Evolutionary conservation across 2,888 invertebrate genomes (phyloP).

Genomic region (Eledona agricola): DNA sequence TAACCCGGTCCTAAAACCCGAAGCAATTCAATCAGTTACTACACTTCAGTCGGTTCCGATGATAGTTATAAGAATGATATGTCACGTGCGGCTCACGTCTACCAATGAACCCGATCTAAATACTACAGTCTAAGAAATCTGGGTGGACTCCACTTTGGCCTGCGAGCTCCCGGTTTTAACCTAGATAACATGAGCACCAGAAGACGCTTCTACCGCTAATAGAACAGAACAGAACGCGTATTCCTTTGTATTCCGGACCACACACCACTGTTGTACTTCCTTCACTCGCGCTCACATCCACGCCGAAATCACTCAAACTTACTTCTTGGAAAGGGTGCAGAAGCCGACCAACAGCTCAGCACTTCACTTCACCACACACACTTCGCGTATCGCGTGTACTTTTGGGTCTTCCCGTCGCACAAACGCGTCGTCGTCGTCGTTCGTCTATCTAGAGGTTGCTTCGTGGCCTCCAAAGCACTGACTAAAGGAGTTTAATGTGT

Average conservation of each 20-base stretch:
- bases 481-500: slow-evolving; percentile 59
- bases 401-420: slow-evolving; percentile 58
- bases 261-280: slow-evolving; percentile 38
- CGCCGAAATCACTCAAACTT: slow-evolving; percentile 50
- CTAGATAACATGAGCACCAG: slow-evolving; percentile 27
- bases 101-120: slow-evolving; percentile 19
- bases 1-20: slow-evolving; percentile 57
- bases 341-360: slow-evolving; percentile 51
- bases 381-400: slow-evolving; percentile 53
- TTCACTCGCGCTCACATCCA: slow-evolving; percentile 44
- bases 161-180: slow-evolving; percentile 29
- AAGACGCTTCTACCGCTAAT: slow-evolving; percentile 1
- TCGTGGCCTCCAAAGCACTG: slow-evolving; percentile 63
- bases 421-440: slow-evolving; percentile 62
- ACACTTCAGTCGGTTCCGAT: slow-evolving; percentile 8
- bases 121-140: slow-evolving; percentile 19
- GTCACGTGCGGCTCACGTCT: slow-evolving; percentile 23
- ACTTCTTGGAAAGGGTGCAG: slow-evolving; percentile 55
- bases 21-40: slow-evolving; percentile 24
- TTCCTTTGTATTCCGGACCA: slow-evolving; percentile 35
- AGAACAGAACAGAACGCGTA: slow-evolving; percentile 22
- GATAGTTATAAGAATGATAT: slow-evolving; percentile 12
- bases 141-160: slow-evolving; percentile 19
- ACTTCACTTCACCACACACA: slow-evolving; percentile 58
- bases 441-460: slow-evolving; percentile 62